Evolutionary conservation across 1,140 invertebrate species (phyloP).

Genomic region (Drosophila carrolli): DNA sequence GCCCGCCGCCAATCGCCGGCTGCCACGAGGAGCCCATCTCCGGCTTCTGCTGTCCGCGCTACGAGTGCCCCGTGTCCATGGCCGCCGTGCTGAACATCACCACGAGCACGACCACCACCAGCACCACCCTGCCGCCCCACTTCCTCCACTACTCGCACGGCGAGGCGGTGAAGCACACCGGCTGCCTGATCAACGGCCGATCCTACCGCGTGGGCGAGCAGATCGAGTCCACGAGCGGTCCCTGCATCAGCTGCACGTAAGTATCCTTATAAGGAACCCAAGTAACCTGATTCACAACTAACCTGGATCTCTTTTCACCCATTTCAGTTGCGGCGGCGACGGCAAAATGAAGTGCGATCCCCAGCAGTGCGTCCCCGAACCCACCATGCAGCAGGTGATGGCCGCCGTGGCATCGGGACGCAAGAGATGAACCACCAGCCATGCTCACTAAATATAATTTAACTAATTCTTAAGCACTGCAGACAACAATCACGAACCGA

Average conservation of each 20-base stretch:
- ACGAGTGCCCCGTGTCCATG: slow-evolving; percentile 96
- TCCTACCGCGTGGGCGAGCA: slow-evolving; percentile 93
- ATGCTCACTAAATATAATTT: slow-evolving; percentile 84
- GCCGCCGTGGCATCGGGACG: slow-evolving; percentile 89
- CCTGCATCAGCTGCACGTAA: slow-evolving; percentile 96
- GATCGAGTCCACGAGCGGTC: slow-evolving; percentile 93
- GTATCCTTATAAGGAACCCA: slow-evolving; percentile 79
- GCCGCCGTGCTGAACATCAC: slow-evolving; percentile 91
- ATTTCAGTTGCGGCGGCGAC: slow-evolving; percentile 91
- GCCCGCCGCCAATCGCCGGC: slow-evolving; percentile 95
- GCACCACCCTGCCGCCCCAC: slow-evolving; percentile 93
- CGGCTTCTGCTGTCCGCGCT: slow-evolving; percentile 97
- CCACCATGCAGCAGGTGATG: slow-evolving; percentile 95
- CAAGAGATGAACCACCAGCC: slow-evolving; percentile 87
- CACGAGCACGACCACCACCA: slow-evolving; percentile 93
- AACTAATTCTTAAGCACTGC: slow-evolving; percentile 82
- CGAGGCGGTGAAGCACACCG: slow-evolving; percentile 89
- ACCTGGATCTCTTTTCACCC: background rate
- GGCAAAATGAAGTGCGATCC: slow-evolving; percentile 97
- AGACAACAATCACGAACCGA: slow-evolving; percentile 78
- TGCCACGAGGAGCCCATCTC: slow-evolving; percentile 96
- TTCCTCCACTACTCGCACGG: slow-evolving; percentile 92
- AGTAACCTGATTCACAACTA: no score
- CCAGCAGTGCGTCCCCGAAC: slow-evolving; percentile 93
- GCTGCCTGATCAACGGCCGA: slow-evolving; percentile 93